A percentile compares a stretch with the other conserved stretches of the same genome.
Conservation (phyloP, 2,113 vertebrate genomes). For the Thalassoma bifasciatum region DNA sequence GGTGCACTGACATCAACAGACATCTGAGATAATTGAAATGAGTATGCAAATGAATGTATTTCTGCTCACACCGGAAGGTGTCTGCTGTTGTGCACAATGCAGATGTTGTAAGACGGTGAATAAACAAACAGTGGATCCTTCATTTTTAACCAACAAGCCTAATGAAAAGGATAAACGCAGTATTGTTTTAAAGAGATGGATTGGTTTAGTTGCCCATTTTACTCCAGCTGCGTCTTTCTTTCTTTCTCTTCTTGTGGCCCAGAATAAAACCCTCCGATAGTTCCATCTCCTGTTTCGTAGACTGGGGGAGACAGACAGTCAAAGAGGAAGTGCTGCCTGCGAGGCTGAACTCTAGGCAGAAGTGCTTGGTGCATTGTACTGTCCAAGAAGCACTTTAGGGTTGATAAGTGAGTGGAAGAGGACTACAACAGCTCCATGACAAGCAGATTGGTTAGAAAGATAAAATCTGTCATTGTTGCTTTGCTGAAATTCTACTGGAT, state of each 20-base stretch:
- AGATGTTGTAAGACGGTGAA: no score
- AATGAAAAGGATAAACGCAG: neutral
- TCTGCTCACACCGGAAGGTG: neutral
- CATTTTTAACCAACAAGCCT: neutral
- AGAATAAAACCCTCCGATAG: neutral
- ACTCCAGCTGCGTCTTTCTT: no score
- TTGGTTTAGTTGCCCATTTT: neutral
- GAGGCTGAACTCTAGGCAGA: constrained; percentile 3
- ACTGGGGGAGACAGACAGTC: constrained; percentile 10
- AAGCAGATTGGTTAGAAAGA: constrained; percentile 11
- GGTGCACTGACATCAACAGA: constrained; percentile 16
- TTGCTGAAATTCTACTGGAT: neutral
- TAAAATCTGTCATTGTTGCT: neutral
- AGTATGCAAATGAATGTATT: constrained; percentile 3
- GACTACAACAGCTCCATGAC: neutral
- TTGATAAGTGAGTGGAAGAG: constrained; percentile 1
- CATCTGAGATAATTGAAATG: constrained; percentile 17
- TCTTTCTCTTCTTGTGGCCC: no score
- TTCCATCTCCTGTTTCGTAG: neutral
- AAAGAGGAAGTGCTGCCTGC: constrained; percentile 8
- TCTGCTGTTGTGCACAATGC: constrained; percentile 1
- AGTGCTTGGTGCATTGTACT: neutral
- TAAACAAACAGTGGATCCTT: neutral
- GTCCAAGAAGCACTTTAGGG: neutral
- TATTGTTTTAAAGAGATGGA: neutral